phyloP scores from a whole-genome alignment of 2,888 invertebrate species.

The Apodemia duryi region DNA sequence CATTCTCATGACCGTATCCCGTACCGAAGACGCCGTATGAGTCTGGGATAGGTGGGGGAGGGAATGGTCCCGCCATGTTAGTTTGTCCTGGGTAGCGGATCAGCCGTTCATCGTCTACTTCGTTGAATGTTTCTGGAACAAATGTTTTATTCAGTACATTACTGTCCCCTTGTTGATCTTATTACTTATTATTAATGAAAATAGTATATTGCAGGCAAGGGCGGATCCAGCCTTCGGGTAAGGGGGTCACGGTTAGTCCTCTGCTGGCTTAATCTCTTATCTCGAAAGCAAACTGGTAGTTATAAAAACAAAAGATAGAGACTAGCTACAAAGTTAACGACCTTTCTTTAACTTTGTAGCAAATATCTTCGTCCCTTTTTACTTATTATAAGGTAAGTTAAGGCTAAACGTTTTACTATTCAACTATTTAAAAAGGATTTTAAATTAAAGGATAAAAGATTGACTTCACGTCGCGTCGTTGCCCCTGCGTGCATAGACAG shows the following conservation, averaged over 20 bases:
- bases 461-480: too few species aligned
- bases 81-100: slow-evolving; percentile 46
- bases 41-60: slow-evolving; percentile 37
- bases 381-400: too few species aligned
- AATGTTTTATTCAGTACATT: background rate
- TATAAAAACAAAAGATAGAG: background rate
- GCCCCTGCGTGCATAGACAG: too few species aligned
- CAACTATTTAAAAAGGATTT: too few species aligned
- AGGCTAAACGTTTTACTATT: too few species aligned
- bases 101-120: slow-evolving; percentile 55
- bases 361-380: background rate
- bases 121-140: slow-evolving; percentile 57
- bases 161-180: background rate
- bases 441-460: background rate
- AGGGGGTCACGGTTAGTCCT: background rate
- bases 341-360: too few species aligned
- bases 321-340: background rate
- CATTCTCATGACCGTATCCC: slow-evolving; percentile 32
- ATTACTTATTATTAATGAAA: too few species aligned
- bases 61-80: slow-evolving; percentile 40
- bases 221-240: background rate
- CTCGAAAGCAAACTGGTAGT: background rate
- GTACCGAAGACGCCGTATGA: slow-evolving; percentile 35
- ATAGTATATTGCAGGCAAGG: background rate
- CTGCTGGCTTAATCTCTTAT: background rate